Evolutionary conservation across 2,888 invertebrate genomes (phyloP), one percentile per base, ranked within the genome.

Genomic region (Allacma fusca): DNA sequence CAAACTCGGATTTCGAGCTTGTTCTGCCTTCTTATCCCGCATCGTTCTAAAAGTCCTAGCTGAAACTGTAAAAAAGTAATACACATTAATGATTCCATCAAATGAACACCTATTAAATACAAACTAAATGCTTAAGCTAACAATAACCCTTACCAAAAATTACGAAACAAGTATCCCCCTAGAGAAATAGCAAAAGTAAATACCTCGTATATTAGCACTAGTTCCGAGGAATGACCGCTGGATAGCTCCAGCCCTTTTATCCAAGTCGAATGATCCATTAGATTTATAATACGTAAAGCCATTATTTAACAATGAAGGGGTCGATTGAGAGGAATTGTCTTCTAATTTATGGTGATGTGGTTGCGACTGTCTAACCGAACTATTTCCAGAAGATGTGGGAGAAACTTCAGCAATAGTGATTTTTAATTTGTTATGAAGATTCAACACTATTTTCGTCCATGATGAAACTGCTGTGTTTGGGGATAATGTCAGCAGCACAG

Each of bases 1-100:
- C 73, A 93, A 85, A 57, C 91, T 89, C 0, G 94, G 93, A 87
- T 93, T 94, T 83, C 94, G 88, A 82, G 91, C 89, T 71, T 90
- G 85, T 84, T 94, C 94, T 0, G 92, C 91, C 81, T 90, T 89
- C 34, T 92, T 88, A 80, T 90, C 91, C 74, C 94, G 88, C 82
- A 93, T 91, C 0, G 94, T 95, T 88, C 94, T 95, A 86, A 95
- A 95, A 50, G 91, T 90, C 73, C 95, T 89, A 23, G 90, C 88
- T 86, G 92, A 92, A 21, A 79, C 85, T 68, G 80, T 75, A 84
- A 77, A 57, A n/a, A 1, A 19, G 4, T 21, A 67, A 26, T 26
- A 68, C 1, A 68, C n/a, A n/a, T n/a, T n/a, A n/a, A n/a, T n/a
- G n/a, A n/a, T n/a, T n/a, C n/a, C n/a, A n/a, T n/a, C n/a, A n/a